phyloP scores from a whole-genome alignment of 2,888 invertebrate species.

The Eilema caniola region DNA sequence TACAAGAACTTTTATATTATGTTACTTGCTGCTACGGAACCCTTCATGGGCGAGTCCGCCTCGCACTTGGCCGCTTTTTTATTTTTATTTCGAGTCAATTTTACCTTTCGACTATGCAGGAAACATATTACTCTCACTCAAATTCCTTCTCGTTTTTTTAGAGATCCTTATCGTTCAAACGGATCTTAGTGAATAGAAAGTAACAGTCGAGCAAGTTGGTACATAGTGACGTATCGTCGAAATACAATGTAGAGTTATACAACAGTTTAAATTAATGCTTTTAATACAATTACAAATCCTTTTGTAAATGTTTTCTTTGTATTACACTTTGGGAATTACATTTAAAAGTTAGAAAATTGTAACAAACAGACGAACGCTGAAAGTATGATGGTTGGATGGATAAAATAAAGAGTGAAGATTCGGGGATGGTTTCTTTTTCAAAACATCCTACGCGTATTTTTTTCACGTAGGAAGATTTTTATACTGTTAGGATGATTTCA shows the following conservation, averaged over 20 bases:
- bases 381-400: background rate
- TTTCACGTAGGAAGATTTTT: no score
- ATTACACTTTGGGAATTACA: background rate
- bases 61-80: no score
- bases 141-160: slow-evolving; percentile 24
- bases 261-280: slow-evolving; percentile 10
- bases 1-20: no score
- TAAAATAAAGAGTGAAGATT: no score
- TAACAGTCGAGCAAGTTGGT: slow-evolving; percentile 30
- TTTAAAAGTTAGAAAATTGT: background rate
- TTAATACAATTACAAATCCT: background rate
- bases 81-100: background rate
- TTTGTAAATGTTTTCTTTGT: background rate
- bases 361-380: background rate
- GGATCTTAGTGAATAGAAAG: slow-evolving; percentile 52
- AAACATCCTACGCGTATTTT: no score
- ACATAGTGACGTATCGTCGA: slow-evolving; percentile 39
- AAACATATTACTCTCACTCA: slow-evolving; percentile 23
- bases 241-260: slow-evolving; percentile 27
- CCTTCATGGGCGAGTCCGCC: no score
- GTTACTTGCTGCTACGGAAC: no score
- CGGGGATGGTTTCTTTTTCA: no score
- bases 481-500: no score
- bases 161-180: slow-evolving; percentile 22
- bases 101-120: background rate